Evolutionary conservation across 35 echinoderm and acorn worm species (phyloP).

Genomic region (Patiria miniata): DNA sequence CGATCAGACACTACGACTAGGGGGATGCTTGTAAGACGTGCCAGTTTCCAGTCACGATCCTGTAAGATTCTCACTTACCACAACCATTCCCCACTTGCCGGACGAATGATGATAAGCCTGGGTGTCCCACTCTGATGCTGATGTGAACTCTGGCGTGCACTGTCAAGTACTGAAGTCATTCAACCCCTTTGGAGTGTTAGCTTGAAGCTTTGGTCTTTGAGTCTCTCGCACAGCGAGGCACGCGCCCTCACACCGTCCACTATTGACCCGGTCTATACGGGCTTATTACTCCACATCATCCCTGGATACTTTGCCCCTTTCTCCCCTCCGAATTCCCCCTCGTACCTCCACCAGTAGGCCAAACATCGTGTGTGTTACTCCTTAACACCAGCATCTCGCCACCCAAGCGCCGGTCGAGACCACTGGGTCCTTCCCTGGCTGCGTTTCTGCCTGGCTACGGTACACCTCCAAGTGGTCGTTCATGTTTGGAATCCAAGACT

Average conservation of each 20-base stretch:
- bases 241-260: constrained; percentile 7
- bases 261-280: background rate
- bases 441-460: constrained; percentile 15
- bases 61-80: constrained; percentile 6
- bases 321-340: background rate
- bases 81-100: constrained; percentile 22
- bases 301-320: background rate
- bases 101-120: constrained; percentile 4
- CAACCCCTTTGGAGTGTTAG: constrained; percentile 8
- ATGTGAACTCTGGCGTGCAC: constrained; percentile 21
- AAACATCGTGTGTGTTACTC: background rate
- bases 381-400: background rate
- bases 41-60: constrained; percentile 22
- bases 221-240: background rate
- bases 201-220: background rate
- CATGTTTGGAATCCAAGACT: constrained; percentile 99
- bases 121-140: constrained; percentile 7
- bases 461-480: constrained; percentile 17
- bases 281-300: background rate
- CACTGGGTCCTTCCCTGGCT: background rate
- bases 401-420: background rate
- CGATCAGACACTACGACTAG: background rate
- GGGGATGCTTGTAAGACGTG: constrained; percentile 29
- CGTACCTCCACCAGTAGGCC: background rate
- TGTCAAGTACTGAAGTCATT: constrained; percentile 14